Conservation (phyloP, 1,140 invertebrate genomes). For the Drosophila varians region DNA sequence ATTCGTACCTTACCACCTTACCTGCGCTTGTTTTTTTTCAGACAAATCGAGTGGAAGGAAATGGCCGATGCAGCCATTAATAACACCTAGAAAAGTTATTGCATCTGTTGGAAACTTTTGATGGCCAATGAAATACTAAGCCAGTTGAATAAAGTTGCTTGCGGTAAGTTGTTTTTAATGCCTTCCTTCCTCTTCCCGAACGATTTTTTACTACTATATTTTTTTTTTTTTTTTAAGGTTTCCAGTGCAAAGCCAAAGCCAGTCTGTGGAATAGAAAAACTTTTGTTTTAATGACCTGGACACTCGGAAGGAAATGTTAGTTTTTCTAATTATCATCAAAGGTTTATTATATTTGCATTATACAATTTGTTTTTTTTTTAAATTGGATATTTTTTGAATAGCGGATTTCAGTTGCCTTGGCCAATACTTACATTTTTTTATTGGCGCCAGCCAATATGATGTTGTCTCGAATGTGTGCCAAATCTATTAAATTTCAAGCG, state of each 20-base stretch:
- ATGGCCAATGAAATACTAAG: conserved; percentile 38
- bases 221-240: background rate
- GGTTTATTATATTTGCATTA: too few relatives aligned
- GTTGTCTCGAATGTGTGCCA: conserved; percentile 74
- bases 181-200: conserved; percentile 17
- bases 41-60: conserved; percentile 41
- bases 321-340: too few relatives aligned
- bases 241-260: background rate
- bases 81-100: conserved; percentile 39
- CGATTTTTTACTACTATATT: background rate
- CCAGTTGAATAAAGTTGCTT: conserved; percentile 34
- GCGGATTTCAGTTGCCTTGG: background rate
- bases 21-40: conserved; percentile 2
- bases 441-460: conserved; percentile 38
- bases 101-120: conserved; percentile 28
- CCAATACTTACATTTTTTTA: conserved; percentile 53
- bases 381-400: background rate
- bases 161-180: conserved; percentile 39
- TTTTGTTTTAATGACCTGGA: conserved; percentile 18
- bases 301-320: background rate
- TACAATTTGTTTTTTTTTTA: too few relatives aligned
- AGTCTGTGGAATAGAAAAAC: conserved; percentile 4
- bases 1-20: conserved; percentile 8
- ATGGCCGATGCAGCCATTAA: conserved; percentile 32
- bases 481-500: conserved; percentile 81